Base-by-base conservation (phyloP, 92 coral and sea anemone genomes). In the Heliopora coerulea region DNA sequence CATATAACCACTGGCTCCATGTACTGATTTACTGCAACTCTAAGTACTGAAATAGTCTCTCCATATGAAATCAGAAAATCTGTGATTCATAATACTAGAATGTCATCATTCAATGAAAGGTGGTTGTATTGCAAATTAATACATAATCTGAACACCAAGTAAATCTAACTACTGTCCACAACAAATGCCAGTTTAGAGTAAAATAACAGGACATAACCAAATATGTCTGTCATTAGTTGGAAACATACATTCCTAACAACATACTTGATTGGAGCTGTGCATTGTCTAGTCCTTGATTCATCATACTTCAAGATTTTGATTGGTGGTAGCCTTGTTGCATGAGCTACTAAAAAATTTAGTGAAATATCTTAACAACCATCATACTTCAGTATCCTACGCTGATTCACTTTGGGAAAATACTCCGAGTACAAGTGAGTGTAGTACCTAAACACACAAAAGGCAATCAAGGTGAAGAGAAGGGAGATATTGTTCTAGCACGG, bases 331-430 rank as follows among this genome's bases (percentile, higher is more conserved):
- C 83, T 76, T 28, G 85, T 78, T 23, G 73, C 77, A 49, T 89
- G 87, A 0, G 97, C 86, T 0, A 91, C 88, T 5, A 91, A 79
- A 74, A 91, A 91, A 49, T 91, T 91, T 90, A 91, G 86, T 33
- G 96, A 88, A n/a, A 91, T 19, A 68, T 90, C 96, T 34, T 88
- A 91, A 64, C 97, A 91, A 2, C 82, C 72, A 29, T 84, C 83
- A 3, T 82, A 80, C 48, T 79, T 89, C 14, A 86, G 88, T 23
- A 89, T 91, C 96, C 84, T 81, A 28, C 76, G 66, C 49, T 86
- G 97, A 33, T 86, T 73, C 69, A 78, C 79, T 18, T 68, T 78
- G 34, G 96, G 86, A 32, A 88, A 74, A 52, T 70, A 40, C 33
- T 91, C 73, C 21, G 96, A 86, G 87, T 91, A 89, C 76, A 83